A percentile compares a stretch with the other conserved stretches of the same genome.
These are phyloP conservation scores for Octodon degus DNA, from an alignment of 2,113 vertebrate species.

Conservation along the genomic window DNA sequence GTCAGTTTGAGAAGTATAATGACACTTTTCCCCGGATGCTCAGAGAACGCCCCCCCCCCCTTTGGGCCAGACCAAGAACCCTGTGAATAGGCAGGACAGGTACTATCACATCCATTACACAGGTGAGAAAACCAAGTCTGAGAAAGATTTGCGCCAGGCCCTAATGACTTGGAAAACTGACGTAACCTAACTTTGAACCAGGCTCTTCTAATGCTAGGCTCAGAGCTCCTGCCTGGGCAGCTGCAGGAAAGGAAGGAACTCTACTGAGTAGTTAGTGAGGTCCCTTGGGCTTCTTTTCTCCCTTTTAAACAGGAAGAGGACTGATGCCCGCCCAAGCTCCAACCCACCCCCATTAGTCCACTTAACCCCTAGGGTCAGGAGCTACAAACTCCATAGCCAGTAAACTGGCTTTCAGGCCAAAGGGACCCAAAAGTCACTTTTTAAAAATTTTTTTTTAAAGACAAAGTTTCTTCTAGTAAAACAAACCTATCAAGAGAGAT, in stretches of 20 bases:
- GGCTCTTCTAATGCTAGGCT: neutral
- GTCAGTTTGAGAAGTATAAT: neutral
- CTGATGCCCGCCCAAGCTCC: neutral
- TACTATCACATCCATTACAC: neutral
- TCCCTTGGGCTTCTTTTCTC: neutral
- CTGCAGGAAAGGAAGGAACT: neutral
- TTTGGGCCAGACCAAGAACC: neutral
- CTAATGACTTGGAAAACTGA: neutral
- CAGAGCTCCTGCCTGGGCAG: neutral
- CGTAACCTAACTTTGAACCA: neutral
- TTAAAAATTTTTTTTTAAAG: neutral
- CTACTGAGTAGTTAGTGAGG: neutral
- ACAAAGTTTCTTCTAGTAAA: conserved; percentile 35
- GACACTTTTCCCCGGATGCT: neutral
- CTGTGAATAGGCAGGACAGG: no score
- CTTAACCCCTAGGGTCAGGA: neutral
- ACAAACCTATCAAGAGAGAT: conserved; percentile 42
- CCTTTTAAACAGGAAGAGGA: conserved; percentile 27
- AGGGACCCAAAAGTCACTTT: neutral
- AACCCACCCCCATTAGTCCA: neutral
- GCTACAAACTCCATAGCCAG: neutral
- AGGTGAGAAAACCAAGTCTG: neutral
- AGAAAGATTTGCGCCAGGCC: neutral
- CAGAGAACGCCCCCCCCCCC: neutral
- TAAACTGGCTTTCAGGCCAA: neutral